These are phyloP conservation scores for Lathronympha strigana DNA, from an alignment of 2,888 invertebrate genomes.

Conservation along the genomic window DNA sequence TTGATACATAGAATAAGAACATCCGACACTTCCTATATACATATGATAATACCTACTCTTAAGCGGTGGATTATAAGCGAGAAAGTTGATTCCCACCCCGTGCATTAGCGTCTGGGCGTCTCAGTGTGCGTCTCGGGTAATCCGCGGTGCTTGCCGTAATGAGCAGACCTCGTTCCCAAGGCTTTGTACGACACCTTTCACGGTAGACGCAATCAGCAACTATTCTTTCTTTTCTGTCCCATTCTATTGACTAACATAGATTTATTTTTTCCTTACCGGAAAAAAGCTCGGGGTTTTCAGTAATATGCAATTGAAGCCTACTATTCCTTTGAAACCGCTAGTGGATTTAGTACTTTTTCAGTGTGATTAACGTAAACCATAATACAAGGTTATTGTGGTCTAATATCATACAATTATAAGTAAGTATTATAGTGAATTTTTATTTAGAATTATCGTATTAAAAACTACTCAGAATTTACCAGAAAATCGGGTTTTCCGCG, in stretches of 20 bases:
- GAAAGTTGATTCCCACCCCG: slow-evolving; percentile 24
- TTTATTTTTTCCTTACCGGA: not conserved
- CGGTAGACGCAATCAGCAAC: slow-evolving; percentile 55
- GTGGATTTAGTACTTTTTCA: no score
- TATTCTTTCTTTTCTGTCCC: slow-evolving; percentile 50
- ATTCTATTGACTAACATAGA: slow-evolving; percentile 19
- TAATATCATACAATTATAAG: no score
- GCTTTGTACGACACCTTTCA: slow-evolving; percentile 52
- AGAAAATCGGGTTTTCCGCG: no score
- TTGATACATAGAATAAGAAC: not conserved
- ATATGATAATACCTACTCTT: not conserved
- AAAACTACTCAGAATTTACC: no score
- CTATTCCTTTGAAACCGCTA: no score
- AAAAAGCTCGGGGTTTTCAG: no score
- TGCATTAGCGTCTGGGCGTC: slow-evolving; percentile 24
- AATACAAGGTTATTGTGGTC: no score
- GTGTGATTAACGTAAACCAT: no score
- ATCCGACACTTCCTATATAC: not conserved
- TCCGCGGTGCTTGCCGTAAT: slow-evolving; percentile 44
- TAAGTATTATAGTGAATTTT: no score
- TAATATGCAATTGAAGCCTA: no score
- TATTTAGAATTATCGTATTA: no score
- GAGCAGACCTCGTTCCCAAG: slow-evolving; percentile 45
- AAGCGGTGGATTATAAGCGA: slow-evolving; percentile 18
- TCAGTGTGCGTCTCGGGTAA: slow-evolving; percentile 28